Base-by-base conservation (phyloP, 2,113 vertebrate genomes). In the Cromileptes altivelis region DNA sequence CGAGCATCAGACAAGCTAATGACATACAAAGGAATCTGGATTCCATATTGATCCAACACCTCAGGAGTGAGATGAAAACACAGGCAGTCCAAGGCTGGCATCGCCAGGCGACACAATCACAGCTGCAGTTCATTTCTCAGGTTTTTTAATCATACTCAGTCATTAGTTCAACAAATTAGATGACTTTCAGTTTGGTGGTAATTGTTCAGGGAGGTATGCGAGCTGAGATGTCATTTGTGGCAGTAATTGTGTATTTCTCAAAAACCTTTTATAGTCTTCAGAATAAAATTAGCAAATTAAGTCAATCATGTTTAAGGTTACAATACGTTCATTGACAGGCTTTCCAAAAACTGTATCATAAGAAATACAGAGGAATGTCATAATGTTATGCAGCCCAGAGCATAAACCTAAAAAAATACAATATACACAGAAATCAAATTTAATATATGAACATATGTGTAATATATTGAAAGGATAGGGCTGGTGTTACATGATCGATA, bases 41-140 rank as follows among this genome's bases (percentile, higher is more conserved):
- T 89, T 87, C 80, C 73, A 60, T 92, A 94, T 95, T 93, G 90
- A 93, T 93, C 88, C 77, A 77, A 80, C 90, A 84, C 87, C 88
- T 91, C 70, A 78, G 79, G 78, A 88, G 84, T 64, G 85, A 92
- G 88, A 89, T 84, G 90, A 92, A 91, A 87, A 91, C 75, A 82
- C 58, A 78, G 64, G 57, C 86, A 72, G 80, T 86, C 74, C 53
- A 5, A 67, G 56, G 61, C 77, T 64, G 85, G 75, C 75, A 57
- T 30, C 23, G 30, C 75, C 82, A 53, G 60, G 75, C 70, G 74
- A 85, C 86, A 90, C 74, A 89, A 86, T 89, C 87, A 87, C 73
- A 77, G 82, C 91, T 79, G 83, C 86, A 84, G 86, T 84, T 85
- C 77, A 82, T 91, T 91, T 83, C 76, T 81, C 85, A 80, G 70